A percentile compares a stretch with the other conserved stretches of the same genome.
These are phyloP conservation scores for Sporophila hypoxantha DNA, from an alignment of 2,113 vertebrate species.

Conservation along the genomic window DNA sequence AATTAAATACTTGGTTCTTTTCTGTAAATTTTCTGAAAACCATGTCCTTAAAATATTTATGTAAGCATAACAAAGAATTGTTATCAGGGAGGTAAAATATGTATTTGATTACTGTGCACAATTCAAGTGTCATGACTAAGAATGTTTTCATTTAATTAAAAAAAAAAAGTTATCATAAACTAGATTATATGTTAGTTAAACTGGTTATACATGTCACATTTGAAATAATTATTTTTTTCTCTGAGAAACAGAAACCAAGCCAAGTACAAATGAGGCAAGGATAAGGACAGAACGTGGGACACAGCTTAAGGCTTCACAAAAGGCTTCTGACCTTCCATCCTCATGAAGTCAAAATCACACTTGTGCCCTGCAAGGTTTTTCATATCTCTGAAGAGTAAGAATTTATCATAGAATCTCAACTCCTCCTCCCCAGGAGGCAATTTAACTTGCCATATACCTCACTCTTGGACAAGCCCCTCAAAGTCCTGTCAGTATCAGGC, in stretches of 20 bases:
- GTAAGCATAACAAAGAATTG: not conserved
- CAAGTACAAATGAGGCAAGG: not conserved
- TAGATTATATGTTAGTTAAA: not conserved
- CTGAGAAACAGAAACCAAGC: not conserved
- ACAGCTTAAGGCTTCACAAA: not conserved
- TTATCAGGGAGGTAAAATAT: not conserved
- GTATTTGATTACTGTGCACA: not conserved
- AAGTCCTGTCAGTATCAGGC: not conserved
- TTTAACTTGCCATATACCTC: not conserved
- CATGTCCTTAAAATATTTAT: not conserved
- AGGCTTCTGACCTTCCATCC: not conserved
- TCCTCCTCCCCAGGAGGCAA: not conserved
- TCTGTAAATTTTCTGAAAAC: not conserved
- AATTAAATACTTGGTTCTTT: not conserved
- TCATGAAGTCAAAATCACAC: not conserved
- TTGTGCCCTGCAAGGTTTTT: not conserved
- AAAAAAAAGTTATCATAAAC: not conserved
- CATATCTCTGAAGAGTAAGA: not conserved
- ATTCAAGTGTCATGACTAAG: not conserved
- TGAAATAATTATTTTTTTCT: not conserved
- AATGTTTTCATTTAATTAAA: not conserved
- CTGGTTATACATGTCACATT: not conserved
- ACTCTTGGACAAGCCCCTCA: not conserved
- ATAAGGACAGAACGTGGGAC: not conserved
- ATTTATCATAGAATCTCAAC: not conserved